A percentile compares a stretch with the other conserved stretches of the same genome.
These are phyloP conservation scores for Zeus faber DNA, from an alignment of 2,113 vertebrate genomes.

Conservation along the genomic window DNA sequence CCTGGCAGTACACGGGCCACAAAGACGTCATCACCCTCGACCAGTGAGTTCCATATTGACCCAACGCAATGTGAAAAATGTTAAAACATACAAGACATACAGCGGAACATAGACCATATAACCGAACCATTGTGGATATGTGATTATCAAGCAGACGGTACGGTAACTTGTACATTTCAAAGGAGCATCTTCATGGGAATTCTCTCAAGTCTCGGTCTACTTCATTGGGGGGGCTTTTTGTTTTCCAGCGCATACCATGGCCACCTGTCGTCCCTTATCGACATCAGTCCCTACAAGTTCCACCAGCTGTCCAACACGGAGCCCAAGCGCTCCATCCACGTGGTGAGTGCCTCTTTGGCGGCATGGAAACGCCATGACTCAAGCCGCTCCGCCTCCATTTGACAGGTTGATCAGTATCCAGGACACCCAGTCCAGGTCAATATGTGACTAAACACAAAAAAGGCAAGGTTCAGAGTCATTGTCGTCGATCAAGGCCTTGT, in stretches of 20 bases:
- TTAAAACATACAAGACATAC: not conserved
- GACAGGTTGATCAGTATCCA: no score
- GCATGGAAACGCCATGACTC: constrained; percentile 54
- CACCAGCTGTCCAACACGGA: constrained; percentile 77
- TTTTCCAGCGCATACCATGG: constrained; percentile 92
- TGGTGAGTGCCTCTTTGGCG: constrained; percentile 80
- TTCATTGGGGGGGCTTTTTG: not conserved
- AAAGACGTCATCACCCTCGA: constrained; percentile 92
- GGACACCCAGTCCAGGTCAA: no score
- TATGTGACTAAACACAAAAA: no score
- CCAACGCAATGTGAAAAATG: no score
- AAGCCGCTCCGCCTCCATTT: constrained; percentile 14
- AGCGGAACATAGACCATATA: no score
- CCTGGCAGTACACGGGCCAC: constrained; percentile 84
- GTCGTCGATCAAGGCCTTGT: no score
- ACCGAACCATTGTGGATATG: no score
- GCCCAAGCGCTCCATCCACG: constrained; percentile 87
- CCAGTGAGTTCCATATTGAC: constrained; percentile 79
- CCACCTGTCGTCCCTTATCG: constrained; percentile 92
- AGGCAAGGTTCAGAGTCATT: no score
- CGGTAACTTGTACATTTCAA: no score
- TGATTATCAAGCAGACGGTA: no score
- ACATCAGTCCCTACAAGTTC: constrained; percentile 98
- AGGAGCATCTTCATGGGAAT: no score
- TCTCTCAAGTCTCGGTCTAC: no score